Evolutionary conservation across 2,797 vertebrate genomes (phyloP).

Genomic region (Orestias chungarensis): DNA sequence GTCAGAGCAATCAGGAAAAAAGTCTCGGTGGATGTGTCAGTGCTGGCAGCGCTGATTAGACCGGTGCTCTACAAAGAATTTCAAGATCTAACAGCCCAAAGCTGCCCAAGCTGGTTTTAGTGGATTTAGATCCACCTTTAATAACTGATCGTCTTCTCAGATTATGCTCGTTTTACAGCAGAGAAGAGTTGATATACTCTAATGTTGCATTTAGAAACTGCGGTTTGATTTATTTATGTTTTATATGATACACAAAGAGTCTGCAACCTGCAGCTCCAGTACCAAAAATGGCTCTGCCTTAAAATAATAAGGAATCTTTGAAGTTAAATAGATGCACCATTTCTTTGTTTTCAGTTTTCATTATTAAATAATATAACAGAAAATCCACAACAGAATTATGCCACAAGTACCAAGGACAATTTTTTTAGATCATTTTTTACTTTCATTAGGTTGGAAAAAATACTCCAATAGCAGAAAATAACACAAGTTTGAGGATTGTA

Average conservation of each 20-base stretch:
- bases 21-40: slow-evolving; percentile 43
- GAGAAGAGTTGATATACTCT: not conserved
- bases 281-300: too few relatives aligned
- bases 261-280: not conserved
- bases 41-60: slow-evolving; percentile 53
- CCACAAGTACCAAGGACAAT: too few relatives aligned
- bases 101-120: slow-evolving; percentile 19
- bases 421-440: too few relatives aligned
- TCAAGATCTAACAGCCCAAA: slow-evolving; percentile 12
- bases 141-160: slow-evolving; percentile 29
- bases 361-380: too few relatives aligned
- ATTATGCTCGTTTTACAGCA: slow-evolving; percentile 31
- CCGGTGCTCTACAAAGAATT: slow-evolving; percentile 15
- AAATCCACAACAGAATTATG: too few relatives aligned
- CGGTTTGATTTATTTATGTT: not conserved
- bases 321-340: too few relatives aligned
- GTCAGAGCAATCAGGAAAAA: slow-evolving; percentile 42
- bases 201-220: not conserved
- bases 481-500: not conserved
- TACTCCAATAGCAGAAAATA: too few relatives aligned
- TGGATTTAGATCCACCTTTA: slow-evolving; percentile 39
- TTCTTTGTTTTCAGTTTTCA: too few relatives aligned
- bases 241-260: not conserved
- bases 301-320: too few relatives aligned
- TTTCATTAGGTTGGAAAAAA: too few relatives aligned